These are phyloP conservation scores for Boleophthalmus pectinirostris DNA, from an alignment of 2,113 vertebrate genomes.

Conservation along the genomic window DNA sequence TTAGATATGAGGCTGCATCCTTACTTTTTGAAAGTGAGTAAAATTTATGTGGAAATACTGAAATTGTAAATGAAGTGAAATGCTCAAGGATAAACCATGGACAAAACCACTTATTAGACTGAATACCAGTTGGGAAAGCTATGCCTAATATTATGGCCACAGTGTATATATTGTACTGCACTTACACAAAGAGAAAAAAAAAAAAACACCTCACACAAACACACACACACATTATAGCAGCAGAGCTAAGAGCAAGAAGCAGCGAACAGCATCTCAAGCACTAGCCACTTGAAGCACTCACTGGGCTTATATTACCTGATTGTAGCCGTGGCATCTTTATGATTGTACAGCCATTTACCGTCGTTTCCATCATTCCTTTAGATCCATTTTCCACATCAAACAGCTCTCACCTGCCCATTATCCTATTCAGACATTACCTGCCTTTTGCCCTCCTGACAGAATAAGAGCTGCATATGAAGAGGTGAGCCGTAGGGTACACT, in stretches of 20 bases:
- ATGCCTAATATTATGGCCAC: no score
- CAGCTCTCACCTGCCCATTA: constrained; percentile 64
- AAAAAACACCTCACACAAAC: constrained; percentile 22
- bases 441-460: constrained; percentile 39
- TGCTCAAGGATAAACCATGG: no score
- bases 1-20: no score
- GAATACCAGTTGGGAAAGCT: no score
- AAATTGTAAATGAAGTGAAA: no score
- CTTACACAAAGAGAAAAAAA: constrained; percentile 10
- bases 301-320: constrained; percentile 49
- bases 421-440: constrained; percentile 57
- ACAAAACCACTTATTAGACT: no score
- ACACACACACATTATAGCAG: background rate
- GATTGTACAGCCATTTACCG: constrained; percentile 55
- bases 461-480: constrained; percentile 19
- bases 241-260: constrained; percentile 8
- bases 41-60: no score
- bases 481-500: background rate
- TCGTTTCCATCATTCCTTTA: constrained; percentile 54
- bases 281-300: constrained; percentile 54
- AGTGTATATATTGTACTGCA: no score
- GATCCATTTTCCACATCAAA: constrained; percentile 67
- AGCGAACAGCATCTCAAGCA: constrained; percentile 43
- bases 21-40: no score
- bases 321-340: constrained; percentile 32